phyloP scores from a whole-genome alignment of 2,888 invertebrate species.

The Lochmaea capreae region DNA sequence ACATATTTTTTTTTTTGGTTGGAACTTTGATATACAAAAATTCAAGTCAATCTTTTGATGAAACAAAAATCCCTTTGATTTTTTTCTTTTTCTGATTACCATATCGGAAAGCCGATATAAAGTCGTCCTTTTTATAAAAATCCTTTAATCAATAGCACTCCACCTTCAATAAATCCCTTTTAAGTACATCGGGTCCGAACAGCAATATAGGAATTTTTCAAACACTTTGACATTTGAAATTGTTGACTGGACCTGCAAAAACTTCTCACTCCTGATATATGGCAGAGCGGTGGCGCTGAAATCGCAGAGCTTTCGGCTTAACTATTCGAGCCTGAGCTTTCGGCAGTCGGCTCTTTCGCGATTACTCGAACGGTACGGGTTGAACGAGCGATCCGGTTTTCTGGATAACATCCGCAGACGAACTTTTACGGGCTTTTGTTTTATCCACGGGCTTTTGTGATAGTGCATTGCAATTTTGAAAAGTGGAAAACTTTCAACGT shows the following conservation, averaged over 20 bases:
- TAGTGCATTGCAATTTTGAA: background rate
- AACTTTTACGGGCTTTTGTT: constrained; percentile 19
- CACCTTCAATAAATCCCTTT: constrained; percentile 32
- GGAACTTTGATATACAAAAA: no score
- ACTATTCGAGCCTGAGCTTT: constrained; percentile 45
- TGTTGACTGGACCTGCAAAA: constrained; percentile 61
- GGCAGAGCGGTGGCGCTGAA: constrained; percentile 58
- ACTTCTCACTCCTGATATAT: constrained; percentile 58
- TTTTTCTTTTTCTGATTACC: constrained; percentile 6
- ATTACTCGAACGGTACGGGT: constrained; percentile 14
- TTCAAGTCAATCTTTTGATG: no score
- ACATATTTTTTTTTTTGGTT: no score
- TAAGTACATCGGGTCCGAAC: constrained; percentile 27
- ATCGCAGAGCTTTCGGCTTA: constrained; percentile 39
- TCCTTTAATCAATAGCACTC: constrained; percentile 32
- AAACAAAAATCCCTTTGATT: no score
- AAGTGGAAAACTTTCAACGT: background rate
- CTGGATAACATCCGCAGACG: constrained; percentile 13
- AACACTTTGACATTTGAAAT: constrained; percentile 59
- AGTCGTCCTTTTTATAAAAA: constrained; percentile 8
- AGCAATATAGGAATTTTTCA: constrained; percentile 37
- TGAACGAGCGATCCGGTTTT: constrained; percentile 9
- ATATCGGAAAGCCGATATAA: background rate
- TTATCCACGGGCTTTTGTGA: background rate
- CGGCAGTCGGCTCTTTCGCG: constrained; percentile 48